Evolutionary conservation across 2,113 vertebrate genomes (phyloP).

Genomic region (Emydocephalus ijimae): DNA sequence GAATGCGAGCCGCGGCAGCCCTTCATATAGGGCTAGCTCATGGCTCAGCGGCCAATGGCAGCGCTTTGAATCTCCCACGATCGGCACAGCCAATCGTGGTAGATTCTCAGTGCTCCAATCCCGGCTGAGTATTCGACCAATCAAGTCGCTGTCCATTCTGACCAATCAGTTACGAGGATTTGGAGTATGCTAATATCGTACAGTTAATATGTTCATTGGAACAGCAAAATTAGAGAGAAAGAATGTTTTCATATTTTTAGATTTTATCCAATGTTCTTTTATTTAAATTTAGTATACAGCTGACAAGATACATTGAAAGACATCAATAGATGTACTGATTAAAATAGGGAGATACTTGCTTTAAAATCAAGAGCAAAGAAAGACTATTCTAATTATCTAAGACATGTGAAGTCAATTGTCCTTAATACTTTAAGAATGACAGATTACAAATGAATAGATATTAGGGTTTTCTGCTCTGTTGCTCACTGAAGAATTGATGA

Average conservation of each 20-base stretch:
- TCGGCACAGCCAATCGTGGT: no score
- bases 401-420: constrained; percentile 95
- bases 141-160: no score
- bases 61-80: no score
- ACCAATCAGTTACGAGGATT: no score
- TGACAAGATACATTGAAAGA: constrained; percentile 70
- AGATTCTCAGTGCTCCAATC: no score
- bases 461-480: constrained; percentile 85
- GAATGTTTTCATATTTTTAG: constrained; percentile 42
- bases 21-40: no score
- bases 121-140: no score
- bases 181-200: no score
- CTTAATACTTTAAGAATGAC: constrained; percentile 88
- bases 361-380: constrained; percentile 70
- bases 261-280: constrained; percentile 40
- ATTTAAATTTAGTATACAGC: constrained; percentile 41
- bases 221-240: constrained; percentile 25
- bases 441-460: constrained; percentile 83
- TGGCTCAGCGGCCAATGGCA: no score
- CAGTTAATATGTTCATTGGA: constrained; percentile 52
- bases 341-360: constrained; percentile 65
- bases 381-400: constrained; percentile 85
- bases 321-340: constrained; percentile 69
- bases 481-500: constrained; percentile 75
- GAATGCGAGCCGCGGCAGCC: no score